Percentiles rank a stretch among this genome's conserved stretches.
These are phyloP conservation scores for Antidorcas marsupialis DNA, from an alignment of 2,113 vertebrate species.

Conservation along the genomic window DNA sequence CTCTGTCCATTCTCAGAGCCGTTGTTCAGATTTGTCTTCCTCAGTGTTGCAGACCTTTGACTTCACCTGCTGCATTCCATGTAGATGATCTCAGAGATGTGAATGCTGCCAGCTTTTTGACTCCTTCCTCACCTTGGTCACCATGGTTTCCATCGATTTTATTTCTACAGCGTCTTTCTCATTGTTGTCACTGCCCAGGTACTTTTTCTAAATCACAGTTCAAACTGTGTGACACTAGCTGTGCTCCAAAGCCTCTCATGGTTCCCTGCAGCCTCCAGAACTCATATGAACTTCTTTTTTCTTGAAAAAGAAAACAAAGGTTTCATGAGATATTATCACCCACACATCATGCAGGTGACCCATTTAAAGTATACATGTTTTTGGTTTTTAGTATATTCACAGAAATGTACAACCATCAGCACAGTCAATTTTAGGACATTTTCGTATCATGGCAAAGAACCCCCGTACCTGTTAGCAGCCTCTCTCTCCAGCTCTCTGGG, in stretches of 20 bases:
- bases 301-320: not conserved
- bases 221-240: not conserved
- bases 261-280: not conserved
- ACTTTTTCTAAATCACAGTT: not conserved
- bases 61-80: rapidly evolving
- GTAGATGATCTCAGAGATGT: rapidly evolving
- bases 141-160: not conserved
- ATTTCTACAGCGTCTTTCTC: not conserved
- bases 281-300: not conserved
- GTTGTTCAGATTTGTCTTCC: not conserved
- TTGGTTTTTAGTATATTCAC: not conserved
- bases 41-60: not conserved
- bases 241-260: not conserved
- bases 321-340: not conserved
- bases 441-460: not conserved
- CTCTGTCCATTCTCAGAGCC: not conserved
- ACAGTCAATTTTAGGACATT: not conserved
- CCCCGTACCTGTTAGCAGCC: not conserved
- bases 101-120: too few species aligned
- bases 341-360: not conserved
- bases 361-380: not conserved
- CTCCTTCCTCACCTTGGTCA: not conserved
- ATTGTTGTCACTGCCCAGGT: not conserved
- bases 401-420: not conserved
- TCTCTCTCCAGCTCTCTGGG: not conserved